Evolutionary conservation across 2,888 invertebrate genomes (phyloP), one percentile per base, ranked within the genome.

Genomic region (Melanophora roralis): DNA sequence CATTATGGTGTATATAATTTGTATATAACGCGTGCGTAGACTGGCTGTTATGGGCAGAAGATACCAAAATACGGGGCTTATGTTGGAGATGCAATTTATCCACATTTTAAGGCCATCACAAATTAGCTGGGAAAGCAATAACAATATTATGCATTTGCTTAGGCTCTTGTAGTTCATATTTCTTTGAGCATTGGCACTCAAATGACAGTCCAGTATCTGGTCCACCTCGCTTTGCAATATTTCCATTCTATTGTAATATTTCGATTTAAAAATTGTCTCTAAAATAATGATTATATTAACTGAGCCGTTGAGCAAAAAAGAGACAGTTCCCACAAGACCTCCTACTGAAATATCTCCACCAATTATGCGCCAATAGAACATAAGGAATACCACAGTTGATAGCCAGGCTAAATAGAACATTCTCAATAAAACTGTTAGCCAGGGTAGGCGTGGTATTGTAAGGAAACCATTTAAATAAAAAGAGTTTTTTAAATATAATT

Each of bases 281-380:
- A 80, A 47, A 16, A 83, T 1, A 1, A 81, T 60, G 12, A 81
- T 23, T 16, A 83, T 73, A 59, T 80, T 69, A 8, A 71, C 73
- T 0, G 38, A 8, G 14, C 53, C 67, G 14, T 77, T 81, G 43
- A 69, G 34, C 4, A 82, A 47, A 62, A 81, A 83, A 14, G 83
- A 73, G 1, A 71, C 74, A 0, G 73, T 79, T 32, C 83, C 83
- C 7, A 83, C 82, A 7, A 83, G 65, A 6, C 77, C 81, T 9
- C 77, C 73, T 1, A 83, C 27, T 0, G 82, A 78, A 8, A n/a
- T 67, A 27, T 76, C 74, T 0, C 62, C 69, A n/a, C 43, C 47
- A 23, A 19, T 62, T 51, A 75, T n/a, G 11, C 72, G 79, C 64
- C 74, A 75, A 38, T 73, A 74, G 7, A 83, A 47, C 53, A 79